Evolutionary conservation across 2,113 vertebrate species (phyloP).

Genomic region (Siphamia tubifer): DNA sequence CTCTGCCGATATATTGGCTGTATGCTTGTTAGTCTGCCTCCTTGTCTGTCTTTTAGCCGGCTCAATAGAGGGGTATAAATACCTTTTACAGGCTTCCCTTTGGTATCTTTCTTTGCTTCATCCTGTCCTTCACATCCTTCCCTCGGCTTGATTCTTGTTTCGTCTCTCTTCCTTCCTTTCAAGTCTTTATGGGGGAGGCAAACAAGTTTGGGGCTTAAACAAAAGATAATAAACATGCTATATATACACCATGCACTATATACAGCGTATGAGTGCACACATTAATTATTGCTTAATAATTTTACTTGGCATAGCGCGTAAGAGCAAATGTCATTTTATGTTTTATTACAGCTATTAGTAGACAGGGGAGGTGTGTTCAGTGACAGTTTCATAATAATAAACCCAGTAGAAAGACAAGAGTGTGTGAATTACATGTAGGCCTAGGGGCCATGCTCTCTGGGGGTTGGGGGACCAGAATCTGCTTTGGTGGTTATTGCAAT

Average conservation of each 20-base stretch:
- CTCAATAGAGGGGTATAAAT: constrained; percentile 59
- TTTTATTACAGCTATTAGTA: background rate
- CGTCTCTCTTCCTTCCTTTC: constrained; percentile 68
- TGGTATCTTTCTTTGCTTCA: constrained; percentile 56
- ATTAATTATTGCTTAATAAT: background rate
- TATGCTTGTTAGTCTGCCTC: constrained; percentile 40
- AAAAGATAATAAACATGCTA: constrained; percentile 51
- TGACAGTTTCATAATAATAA: constrained; percentile 30
- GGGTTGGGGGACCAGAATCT: constrained; percentile 31
- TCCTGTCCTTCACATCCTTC: constrained; percentile 70
- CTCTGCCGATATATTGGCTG: constrained; percentile 10
- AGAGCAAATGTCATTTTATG: constrained; percentile 10
- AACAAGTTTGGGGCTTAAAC: constrained; percentile 3
- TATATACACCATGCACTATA: background rate
- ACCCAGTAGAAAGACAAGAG: constrained; percentile 1
- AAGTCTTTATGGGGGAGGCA: constrained; percentile 19
- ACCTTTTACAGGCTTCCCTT: constrained; percentile 58
- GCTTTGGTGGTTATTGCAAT: constrained; percentile 47
- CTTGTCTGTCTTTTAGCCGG: constrained; percentile 15
- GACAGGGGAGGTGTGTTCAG: background rate
- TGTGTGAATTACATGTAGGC: constrained; percentile 13
- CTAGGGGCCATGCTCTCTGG: background rate
- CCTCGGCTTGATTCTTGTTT: constrained; percentile 56
- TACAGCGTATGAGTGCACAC: background rate
- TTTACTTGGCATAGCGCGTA: background rate